These are phyloP conservation scores for Nectonema munidae DNA, from an alignment of 2,888 invertebrate genomes.

Conservation along the genomic window DNA sequence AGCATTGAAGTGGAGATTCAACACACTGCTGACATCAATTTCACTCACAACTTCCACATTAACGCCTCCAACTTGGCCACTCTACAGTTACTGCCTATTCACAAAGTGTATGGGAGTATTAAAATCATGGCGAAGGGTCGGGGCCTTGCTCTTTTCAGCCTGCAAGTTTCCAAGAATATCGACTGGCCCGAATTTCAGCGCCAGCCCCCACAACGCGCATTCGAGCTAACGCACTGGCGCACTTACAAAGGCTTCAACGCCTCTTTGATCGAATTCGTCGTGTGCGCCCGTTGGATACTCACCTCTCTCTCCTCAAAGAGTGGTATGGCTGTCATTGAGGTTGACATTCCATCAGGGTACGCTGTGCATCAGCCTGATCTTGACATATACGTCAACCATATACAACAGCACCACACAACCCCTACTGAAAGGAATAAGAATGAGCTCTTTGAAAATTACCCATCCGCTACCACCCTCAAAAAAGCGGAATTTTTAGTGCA, in stretches of 20 bases:
- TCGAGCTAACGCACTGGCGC: constrained; percentile 39
- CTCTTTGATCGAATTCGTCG: constrained; percentile 52
- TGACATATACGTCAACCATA: background rate
- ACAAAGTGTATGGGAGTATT: constrained; percentile 67
- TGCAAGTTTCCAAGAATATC: constrained; percentile 64
- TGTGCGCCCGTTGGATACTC: constrained; percentile 35
- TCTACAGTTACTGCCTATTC: constrained; percentile 28
- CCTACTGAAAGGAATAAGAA: background rate
- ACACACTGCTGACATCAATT: constrained; percentile 41
- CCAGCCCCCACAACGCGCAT: constrained; percentile 41
- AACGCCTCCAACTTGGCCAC: constrained; percentile 41
- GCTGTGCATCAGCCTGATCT: constrained; percentile 20
- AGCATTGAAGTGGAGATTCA: constrained; percentile 42
- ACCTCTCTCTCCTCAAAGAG: constrained; percentile 17
- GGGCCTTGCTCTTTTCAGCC: constrained; percentile 67
- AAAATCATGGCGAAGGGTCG: constrained; percentile 63
- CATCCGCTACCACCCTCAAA: background rate
- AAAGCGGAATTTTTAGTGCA: constrained; percentile 6
- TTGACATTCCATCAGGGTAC: constrained; percentile 21
- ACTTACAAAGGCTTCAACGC: constrained; percentile 56
- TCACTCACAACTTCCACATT: constrained; percentile 34
- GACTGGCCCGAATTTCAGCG: constrained; percentile 48
- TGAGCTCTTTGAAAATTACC: background rate
- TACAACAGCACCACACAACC: background rate
- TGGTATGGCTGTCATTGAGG: constrained; percentile 26